Percentiles rank a stretch among this genome's conserved stretches.
These are phyloP conservation scores for Platichthys flesus DNA, from an alignment of 2,113 vertebrate species.

Conservation along the genomic window DNA sequence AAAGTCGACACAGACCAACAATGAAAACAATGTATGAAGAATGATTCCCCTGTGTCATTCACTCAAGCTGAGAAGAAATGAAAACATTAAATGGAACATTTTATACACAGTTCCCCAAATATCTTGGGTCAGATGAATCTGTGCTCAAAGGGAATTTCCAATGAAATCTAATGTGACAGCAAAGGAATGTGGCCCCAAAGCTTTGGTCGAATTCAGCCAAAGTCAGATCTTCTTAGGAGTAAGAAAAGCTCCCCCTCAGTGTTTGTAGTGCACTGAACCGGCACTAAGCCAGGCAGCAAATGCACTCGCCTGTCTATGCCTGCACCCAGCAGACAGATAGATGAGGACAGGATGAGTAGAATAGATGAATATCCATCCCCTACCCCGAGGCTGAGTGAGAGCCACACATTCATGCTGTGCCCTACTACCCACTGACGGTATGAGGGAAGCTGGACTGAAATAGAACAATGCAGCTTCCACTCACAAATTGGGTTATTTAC, in stretches of 20 bases:
- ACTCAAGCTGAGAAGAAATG: constrained; percentile 11
- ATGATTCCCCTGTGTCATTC: constrained; percentile 4
- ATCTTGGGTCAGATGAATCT: constrained; percentile 1
- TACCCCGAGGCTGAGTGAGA: constrained; percentile 58
- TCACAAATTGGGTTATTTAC: background rate
- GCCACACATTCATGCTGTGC: constrained; percentile 58
- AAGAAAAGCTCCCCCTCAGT: constrained; percentile 8
- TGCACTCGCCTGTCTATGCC: constrained; percentile 55
- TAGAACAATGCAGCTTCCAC: constrained; percentile 46
- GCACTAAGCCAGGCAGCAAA: constrained; percentile 62
- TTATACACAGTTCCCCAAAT: constrained; percentile 18
- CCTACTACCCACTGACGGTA: constrained; percentile 45
- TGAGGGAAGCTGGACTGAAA: constrained; percentile 50
- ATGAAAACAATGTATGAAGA: constrained; percentile 24
- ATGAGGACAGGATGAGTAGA: constrained; percentile 62
- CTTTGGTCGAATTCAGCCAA: constrained; percentile 32
- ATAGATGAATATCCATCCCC: constrained; percentile 55
- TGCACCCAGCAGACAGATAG: constrained; percentile 60
- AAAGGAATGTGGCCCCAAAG: constrained; percentile 36
- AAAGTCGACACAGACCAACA: background rate
- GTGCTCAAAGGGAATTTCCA: constrained; percentile 16
- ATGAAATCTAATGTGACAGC: constrained; percentile 25
- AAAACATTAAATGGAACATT: constrained; percentile 41
- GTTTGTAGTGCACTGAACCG: constrained; percentile 29
- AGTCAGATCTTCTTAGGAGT: constrained; percentile 30